A percentile compares a stretch with the other conserved stretches of the same genome.
phyloP scores from a whole-genome alignment of 2,888 invertebrate genomes.

The Meteorus cinctellus region DNA sequence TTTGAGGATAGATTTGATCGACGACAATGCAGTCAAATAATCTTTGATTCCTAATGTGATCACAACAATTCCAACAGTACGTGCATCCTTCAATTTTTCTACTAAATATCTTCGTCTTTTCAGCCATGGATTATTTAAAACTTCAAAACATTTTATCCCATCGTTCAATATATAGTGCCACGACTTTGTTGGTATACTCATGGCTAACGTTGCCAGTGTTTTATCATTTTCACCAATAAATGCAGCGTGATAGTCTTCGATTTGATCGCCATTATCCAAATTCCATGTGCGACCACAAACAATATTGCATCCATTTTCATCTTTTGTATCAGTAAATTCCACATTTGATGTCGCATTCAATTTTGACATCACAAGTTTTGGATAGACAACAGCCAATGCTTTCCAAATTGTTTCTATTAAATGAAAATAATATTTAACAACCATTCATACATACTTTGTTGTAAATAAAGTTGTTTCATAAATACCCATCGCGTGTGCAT shows the following conservation, averaged over 20 bases:
- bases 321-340: slow-evolving; percentile 54
- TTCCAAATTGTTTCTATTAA: slow-evolving; percentile 58
- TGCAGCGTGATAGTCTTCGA: slow-evolving; percentile 77
- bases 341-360: slow-evolving; percentile 63
- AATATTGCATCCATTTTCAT: slow-evolving; percentile 38
- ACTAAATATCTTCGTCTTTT: slow-evolving; percentile 88
- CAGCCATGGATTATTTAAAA: slow-evolving; percentile 78
- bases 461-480: slow-evolving; percentile 21
- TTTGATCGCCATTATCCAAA: slow-evolving; percentile 57
- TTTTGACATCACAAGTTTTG: slow-evolving; percentile 55
- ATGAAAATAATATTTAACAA: slow-evolving; percentile 24
- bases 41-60: slow-evolving; percentile 91
- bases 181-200: slow-evolving; percentile 75
- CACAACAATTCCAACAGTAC: slow-evolving; percentile 90
- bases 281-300: slow-evolving; percentile 64
- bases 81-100: slow-evolving; percentile 94
- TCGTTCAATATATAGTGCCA: slow-evolving; percentile 76
- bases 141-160: slow-evolving; percentile 70
- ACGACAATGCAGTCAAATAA: slow-evolving; percentile 83
- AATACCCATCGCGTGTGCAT: slow-evolving; percentile 78
- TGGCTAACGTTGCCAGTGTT: slow-evolving; percentile 79
- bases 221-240: slow-evolving; percentile 81
- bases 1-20: slow-evolving; percentile 81
- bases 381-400: slow-evolving; percentile 53
- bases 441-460: background rate